phyloP scores from a whole-genome alignment of 2,888 invertebrate species.

The Lacanobia wlatinum region DNA sequence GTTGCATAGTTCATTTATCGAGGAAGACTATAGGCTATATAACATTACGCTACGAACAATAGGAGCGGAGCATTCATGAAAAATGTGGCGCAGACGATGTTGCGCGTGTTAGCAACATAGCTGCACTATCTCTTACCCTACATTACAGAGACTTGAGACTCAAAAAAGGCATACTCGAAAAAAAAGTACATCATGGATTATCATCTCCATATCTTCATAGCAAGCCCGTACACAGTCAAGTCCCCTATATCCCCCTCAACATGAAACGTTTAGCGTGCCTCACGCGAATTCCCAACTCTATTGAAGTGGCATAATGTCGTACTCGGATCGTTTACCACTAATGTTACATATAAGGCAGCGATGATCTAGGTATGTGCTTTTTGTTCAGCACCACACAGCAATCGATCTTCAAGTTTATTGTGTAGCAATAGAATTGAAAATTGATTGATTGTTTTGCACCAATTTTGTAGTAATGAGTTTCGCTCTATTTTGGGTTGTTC shows the following conservation, averaged over 20 bases:
- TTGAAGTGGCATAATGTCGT: conserved; percentile 77
- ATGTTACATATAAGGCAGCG: conserved; percentile 47
- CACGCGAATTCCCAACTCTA: conserved; percentile 79
- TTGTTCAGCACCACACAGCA: conserved; percentile 24
- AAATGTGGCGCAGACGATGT: too few relatives aligned
- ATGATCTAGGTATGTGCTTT: conserved; percentile 51
- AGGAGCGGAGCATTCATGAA: too few relatives aligned
- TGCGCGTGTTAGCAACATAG: too few relatives aligned
- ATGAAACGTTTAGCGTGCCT: conserved; percentile 77
- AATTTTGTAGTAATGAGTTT: conserved; percentile 36
- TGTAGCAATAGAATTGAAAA: conserved; percentile 44
- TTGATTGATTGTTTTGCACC: conserved; percentile 22
- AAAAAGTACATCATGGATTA: too few relatives aligned
- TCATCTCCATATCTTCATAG: background rate
- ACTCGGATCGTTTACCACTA: conserved; percentile 66
- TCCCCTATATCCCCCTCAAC: conserved; percentile 55
- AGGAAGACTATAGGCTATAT: too few relatives aligned
- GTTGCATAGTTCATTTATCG: too few relatives aligned
- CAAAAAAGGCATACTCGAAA: too few relatives aligned
- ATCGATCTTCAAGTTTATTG: conserved; percentile 53
- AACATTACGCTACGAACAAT: too few relatives aligned
- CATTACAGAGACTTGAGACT: too few relatives aligned
- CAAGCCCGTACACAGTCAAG: conserved; percentile 23
- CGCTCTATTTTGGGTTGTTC: conserved; percentile 11
- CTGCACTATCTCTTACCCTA: too few relatives aligned